Conservation (phyloP, 64 coral and sea anemone genomes). For the Actinia equina region DNA sequence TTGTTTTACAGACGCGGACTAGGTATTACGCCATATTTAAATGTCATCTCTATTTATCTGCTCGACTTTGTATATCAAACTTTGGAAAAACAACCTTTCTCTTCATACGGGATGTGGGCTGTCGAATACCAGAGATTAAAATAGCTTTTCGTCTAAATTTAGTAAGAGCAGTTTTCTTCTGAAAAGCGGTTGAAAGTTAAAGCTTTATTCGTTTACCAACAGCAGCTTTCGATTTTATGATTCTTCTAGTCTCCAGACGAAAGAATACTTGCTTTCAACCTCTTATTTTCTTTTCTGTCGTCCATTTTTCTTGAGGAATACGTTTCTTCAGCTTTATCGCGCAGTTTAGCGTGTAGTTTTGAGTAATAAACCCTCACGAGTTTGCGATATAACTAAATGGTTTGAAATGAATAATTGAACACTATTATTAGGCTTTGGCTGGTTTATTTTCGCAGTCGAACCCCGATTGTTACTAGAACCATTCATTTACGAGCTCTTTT, state of each 20-base stretch:
- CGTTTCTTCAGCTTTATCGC: too few species aligned
- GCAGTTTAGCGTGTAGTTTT: too few species aligned
- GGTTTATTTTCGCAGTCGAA: not conserved
- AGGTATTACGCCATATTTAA: not conserved
- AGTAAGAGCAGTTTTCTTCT: not conserved
- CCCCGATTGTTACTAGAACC: not conserved
- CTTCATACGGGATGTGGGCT: not conserved
- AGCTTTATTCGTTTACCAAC: not conserved
- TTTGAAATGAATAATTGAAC: not conserved
- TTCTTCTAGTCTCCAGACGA: too few species aligned
- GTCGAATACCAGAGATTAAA: not conserved
- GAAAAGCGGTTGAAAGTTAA: not conserved
- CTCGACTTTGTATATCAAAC: not conserved
- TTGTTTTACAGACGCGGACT: not conserved
- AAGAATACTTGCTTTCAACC: too few species aligned
- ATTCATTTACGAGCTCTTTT: not conserved
- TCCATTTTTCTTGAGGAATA: too few species aligned
- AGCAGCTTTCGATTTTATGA: too few species aligned
- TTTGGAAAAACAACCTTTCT: not conserved
- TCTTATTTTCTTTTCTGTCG: too few species aligned
- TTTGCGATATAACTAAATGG: too few species aligned
- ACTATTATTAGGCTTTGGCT: not conserved
- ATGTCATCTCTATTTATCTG: not conserved
- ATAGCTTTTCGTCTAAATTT: not conserved
- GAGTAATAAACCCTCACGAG: too few species aligned